phyloP scores from a whole-genome alignment of 2,113 vertebrate genomes.

The Calidris pugnax region DNA sequence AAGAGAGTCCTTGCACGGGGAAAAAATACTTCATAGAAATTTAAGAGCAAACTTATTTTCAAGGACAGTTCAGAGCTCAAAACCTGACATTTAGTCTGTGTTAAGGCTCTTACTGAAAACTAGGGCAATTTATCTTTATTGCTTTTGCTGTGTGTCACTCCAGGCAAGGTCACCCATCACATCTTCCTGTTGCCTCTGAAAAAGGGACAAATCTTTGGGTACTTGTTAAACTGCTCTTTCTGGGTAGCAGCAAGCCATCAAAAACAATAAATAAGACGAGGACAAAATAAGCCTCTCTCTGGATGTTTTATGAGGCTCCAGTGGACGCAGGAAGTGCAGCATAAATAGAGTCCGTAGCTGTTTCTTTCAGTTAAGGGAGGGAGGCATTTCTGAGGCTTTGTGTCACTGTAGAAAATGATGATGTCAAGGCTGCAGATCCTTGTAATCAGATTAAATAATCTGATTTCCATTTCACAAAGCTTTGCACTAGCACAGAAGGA shows the following conservation, averaged over 20 bases:
- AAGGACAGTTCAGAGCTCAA: slow-evolving; percentile 1
- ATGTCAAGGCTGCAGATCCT: neutral
- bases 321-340: neutral
- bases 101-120: slow-evolving; percentile 34
- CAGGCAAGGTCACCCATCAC: slow-evolving; percentile 55
- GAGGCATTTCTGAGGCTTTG: neutral
- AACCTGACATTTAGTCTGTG: neutral
- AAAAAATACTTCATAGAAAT: neutral
- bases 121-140: slow-evolving; percentile 23
- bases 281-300: neutral
- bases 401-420: neutral
- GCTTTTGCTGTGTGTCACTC: slow-evolving; percentile 27
- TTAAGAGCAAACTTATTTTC: slow-evolving; percentile 40
- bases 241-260: neutral
- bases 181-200: neutral
- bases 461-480: slow-evolving; percentile 9
- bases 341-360: neutral
- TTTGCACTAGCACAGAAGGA: neutral
- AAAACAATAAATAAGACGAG: neutral
- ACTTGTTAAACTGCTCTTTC: neutral
- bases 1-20: neutral
- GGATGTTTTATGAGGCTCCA: neutral
- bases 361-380: neutral
- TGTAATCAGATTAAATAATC: slow-evolving; percentile 44
- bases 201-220: neutral